Evolutionary conservation across 2,888 invertebrate genomes (phyloP), one percentile per base, ranked within the genome.

Genomic region (Uropetala carovei): DNA sequence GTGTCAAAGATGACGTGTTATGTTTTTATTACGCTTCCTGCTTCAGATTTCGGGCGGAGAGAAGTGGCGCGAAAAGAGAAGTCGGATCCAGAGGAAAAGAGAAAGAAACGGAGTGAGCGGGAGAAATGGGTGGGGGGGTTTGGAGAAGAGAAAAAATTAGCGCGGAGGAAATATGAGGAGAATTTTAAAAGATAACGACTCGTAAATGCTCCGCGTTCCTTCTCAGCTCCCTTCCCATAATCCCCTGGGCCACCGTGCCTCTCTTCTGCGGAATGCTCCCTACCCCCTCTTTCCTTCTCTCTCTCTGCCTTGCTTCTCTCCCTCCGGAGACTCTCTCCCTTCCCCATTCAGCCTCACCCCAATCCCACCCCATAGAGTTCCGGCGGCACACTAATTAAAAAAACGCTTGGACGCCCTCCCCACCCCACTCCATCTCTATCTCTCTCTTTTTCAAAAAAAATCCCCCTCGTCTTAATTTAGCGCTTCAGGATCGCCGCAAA

Each of bases 351-450:
- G 14, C 82, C 82, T 43, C 75, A 18, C 56, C 83, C n/a, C n/a
- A 18, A 83, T 18, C 56, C 57, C 56, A 4, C 83, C 59, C 89
- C 89, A 30, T 43, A 89, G 89, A 89, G 64, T 58, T 89, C 89
- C 89, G 59, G 27, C 59, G 60, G 86, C 30, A 16, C 86, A 64
- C 89, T 89, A 89, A 89, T 89, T 89, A 89, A 89, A 89, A n/a
- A 89, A 89, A 89, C 43, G 64, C 89, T 89, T 89, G 89, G 89
- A 89, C 64, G 64, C 89, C 16, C n/a, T 9, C 43, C n/a, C 16
- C 84, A 7, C 84, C 84, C n/a, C 59, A n/a, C 22, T 27, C n/a
- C n/a, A n/a, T n/a, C n/a, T n/a, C n/a, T n/a, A n/a, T n/a, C n/a
- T n/a, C n/a, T n/a, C 85, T 57, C 30, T n/a, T 30, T 27, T 27